Conservation (phyloP, 2,113 vertebrate species). For the Centrocercus urophasianus region DNA sequence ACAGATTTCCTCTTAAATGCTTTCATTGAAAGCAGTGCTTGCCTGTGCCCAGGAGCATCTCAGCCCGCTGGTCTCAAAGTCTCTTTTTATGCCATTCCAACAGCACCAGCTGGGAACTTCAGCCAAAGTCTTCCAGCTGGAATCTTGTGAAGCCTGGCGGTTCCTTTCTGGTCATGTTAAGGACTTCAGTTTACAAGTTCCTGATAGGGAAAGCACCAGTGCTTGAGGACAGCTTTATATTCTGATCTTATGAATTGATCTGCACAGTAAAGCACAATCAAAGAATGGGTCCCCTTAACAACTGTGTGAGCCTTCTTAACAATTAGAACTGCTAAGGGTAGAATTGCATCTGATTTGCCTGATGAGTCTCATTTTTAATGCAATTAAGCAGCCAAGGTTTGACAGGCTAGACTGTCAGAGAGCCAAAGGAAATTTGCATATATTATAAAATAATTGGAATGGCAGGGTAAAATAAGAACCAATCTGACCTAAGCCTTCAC, state of each 20-base stretch:
- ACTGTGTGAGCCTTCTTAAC: background rate
- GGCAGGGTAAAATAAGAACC: slow-evolving; percentile 21
- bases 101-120: background rate
- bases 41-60: fast-evolving
- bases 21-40: background rate
- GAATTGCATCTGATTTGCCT: slow-evolving; percentile 33
- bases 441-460: slow-evolving; percentile 67
- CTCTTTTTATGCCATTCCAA: background rate
- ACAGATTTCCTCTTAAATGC: background rate
- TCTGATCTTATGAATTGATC: background rate
- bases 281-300: background rate
- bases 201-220: background rate
- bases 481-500: slow-evolving; percentile 56
- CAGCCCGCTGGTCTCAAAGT: background rate
- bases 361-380: slow-evolving; percentile 63
- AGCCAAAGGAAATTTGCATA: slow-evolving; percentile 67
- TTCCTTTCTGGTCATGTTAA: background rate
- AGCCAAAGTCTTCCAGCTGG: background rate
- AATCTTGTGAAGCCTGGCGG: background rate
- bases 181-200: background rate
- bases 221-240: background rate
- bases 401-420: slow-evolving; percentile 49
- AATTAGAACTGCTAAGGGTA: slow-evolving; percentile 10
- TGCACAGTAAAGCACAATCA: background rate
- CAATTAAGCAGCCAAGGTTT: slow-evolving; percentile 63